Conservation (phyloP, 2,113 vertebrate species). For the Silurus meridionalis region DNA sequence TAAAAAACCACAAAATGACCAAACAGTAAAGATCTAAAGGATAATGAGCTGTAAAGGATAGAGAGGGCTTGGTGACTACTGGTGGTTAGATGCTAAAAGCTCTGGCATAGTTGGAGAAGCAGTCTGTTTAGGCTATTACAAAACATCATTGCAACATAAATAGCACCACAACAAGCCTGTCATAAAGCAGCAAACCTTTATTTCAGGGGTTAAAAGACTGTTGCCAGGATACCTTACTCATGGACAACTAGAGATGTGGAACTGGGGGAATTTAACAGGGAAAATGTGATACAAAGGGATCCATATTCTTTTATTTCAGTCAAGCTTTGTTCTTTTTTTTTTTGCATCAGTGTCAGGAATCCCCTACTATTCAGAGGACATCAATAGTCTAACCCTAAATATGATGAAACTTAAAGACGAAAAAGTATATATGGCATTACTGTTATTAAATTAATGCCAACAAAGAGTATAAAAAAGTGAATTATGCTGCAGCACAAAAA, state of each 20-base stretch:
- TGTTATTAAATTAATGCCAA: conserved; percentile 35
- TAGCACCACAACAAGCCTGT: conserved; percentile 65
- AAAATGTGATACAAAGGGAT: conserved; percentile 17
- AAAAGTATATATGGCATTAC: conserved; percentile 33
- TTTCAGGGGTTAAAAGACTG: conserved; percentile 51
- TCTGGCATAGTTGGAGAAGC: conserved; percentile 8
- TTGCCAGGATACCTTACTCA: conserved; percentile 56
- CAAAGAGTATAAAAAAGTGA: not conserved
- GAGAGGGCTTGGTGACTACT: not conserved
- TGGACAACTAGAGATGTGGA: conserved; percentile 30
- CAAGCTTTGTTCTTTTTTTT: not conserved
- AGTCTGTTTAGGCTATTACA: conserved; percentile 35
- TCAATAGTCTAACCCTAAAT: not conserved
- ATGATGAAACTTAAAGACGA: not conserved
- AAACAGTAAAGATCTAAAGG: conserved; percentile 16
- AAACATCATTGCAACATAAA: conserved; percentile 57
- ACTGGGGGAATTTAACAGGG: conserved; percentile 28
- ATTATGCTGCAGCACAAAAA: not conserved
- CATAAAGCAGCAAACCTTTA: conserved; percentile 50
- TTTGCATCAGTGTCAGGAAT: conserved; percentile 15
- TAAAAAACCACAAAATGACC: conserved; percentile 19
- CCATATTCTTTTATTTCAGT: conserved; percentile 3
- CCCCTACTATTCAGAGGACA: conserved; percentile 16
- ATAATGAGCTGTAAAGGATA: not conserved
- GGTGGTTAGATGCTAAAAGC: conserved; percentile 36